Evolutionary conservation across 30 jellyfish, hydroid and myxozoan genomes (phyloP).

Genomic region (Hydractinia echinata): DNA sequence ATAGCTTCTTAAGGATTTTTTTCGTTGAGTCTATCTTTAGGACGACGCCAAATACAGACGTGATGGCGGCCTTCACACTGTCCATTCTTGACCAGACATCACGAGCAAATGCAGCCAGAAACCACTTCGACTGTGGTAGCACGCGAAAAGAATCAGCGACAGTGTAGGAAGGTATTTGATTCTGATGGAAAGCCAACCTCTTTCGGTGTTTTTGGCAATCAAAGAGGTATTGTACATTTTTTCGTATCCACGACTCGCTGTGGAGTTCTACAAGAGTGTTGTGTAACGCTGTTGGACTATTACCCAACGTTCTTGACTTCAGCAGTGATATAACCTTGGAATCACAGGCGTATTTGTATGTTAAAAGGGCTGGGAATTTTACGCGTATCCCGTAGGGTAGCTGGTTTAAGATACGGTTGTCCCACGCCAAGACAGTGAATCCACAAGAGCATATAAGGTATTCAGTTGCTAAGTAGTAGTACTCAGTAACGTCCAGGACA

Average conservation of each 20-base stretch:
- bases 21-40: constrained; percentile 49
- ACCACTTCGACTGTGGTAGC: constrained; percentile 37
- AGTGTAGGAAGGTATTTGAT: constrained; percentile 8
- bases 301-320: constrained; percentile 30
- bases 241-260: constrained; percentile 26
- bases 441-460: not conserved
- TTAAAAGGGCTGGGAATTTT: constrained; percentile 15
- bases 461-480: too few species aligned
- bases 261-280: constrained; percentile 26
- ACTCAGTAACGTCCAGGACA: too few species aligned
- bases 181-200: not conserved
- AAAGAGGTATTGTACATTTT: constrained; percentile 15
- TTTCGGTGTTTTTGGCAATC: constrained; percentile 18
- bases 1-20: constrained; percentile 34
- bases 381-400: constrained; percentile 30
- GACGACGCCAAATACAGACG: constrained; percentile 32
- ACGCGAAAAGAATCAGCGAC: not conserved
- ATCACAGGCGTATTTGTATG: constrained; percentile 44
- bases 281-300: constrained; percentile 39
- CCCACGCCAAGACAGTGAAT: constrained; percentile 16
- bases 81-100: constrained; percentile 44
- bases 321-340: constrained; percentile 28
- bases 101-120: constrained; percentile 23
- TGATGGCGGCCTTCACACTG: constrained; percentile 26
- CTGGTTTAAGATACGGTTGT: constrained; percentile 37